Evolutionary conservation across 2,797 vertebrate genomes (phyloP), one percentile per base, ranked within the genome.

Genomic region (Gambelia wislizenii): DNA sequence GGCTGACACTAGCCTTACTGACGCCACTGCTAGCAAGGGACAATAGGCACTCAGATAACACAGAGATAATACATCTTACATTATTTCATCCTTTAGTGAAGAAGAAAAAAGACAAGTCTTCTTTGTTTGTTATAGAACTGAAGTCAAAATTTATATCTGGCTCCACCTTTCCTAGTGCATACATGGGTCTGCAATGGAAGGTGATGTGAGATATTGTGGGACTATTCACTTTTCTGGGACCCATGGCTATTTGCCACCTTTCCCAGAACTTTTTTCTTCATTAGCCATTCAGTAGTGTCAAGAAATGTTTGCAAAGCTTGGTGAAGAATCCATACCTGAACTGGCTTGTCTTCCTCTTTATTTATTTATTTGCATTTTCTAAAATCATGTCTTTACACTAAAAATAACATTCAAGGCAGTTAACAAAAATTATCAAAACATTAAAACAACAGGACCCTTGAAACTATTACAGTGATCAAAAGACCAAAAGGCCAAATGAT

Each of bases 81-180:
- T 85, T 94, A 92, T 91, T 94, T 88, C 13, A 82, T 92, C 36
- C 85, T 33, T 81, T 80, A 44, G 77, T 77, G 56, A 80, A 93
- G 59, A 33, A 88, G n/a, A 2, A 7, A 36, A 36, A 12, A 52
- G n/a, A 16, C 1, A 33, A 22, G 42, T 70, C 13, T 27, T 64
- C 27, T 27, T 10, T 7, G 33, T 84, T 67, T 10, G n/a, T 83
- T 39, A 52, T 33, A 52, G 64, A 30, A 30, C 12, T 52, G 47
- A n/a, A 33, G 39, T n/a, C 36, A 39, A 27, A 10, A 10, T 22
- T 27, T 36, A 22, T 36, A 61, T 42, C 47, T 44, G 59, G 14
- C 13, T 83, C 47, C 27, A 25, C 12, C 44, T 83, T 16, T 83
- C 81, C 27, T 14, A 39, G 18, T 25, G 9, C 9, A 13, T 4